Percentiles rank a stretch among this genome's conserved stretches.
Evolutionary conservation across 2,113 vertebrate genomes (phyloP).

Genomic region (Anoura caudifer): DNA sequence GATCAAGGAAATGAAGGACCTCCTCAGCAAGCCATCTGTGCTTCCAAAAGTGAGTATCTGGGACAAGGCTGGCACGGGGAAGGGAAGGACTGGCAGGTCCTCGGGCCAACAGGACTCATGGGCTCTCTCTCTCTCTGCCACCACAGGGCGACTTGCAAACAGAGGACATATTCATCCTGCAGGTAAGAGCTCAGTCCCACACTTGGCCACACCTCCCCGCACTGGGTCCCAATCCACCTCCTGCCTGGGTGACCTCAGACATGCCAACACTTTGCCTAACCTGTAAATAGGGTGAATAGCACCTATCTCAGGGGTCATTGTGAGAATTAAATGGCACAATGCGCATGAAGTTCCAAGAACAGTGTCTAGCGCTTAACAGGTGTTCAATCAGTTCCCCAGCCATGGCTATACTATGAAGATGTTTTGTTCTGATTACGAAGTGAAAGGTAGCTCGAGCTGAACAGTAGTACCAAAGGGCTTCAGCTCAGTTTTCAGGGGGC

Average conservation of each 20-base stretch:
- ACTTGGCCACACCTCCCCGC: background rate
- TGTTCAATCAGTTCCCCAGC: background rate
- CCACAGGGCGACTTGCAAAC: rapidly evolving
- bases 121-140: background rate
- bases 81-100: background rate
- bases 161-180: rapidly evolving
- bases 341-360: background rate
- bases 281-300: background rate
- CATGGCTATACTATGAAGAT: background rate
- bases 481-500: background rate
- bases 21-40: rapidly evolving
- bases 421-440: background rate
- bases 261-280: background rate
- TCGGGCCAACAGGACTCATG: background rate
- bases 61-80: background rate
- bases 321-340: background rate
- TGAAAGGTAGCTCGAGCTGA: background rate
- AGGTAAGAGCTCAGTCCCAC: constrained; percentile 11
- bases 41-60: constrained; percentile 13
- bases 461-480: background rate
- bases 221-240: background rate
- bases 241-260: background rate
- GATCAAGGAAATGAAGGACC: rapidly evolving
- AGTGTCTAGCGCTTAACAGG: background rate
- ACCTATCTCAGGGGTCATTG: background rate